phyloP scores from a whole-genome alignment of 2,888 invertebrate genomes.

The Lacanobia wlatinum region DNA sequence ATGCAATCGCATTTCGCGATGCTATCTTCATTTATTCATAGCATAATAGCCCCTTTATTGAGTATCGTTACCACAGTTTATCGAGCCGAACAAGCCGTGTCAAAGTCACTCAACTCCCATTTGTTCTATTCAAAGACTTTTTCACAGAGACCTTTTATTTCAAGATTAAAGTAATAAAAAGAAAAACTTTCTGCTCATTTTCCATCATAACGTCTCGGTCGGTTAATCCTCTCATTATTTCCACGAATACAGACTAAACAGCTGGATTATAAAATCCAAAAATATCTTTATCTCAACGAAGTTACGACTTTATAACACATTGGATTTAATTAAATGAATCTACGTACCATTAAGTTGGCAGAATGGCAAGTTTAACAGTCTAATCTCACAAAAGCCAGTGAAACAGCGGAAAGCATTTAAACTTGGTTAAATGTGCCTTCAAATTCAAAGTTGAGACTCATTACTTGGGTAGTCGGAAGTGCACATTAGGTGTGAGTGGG shows the following conservation, averaged over 20 bases:
- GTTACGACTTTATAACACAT: constrained; percentile 38
- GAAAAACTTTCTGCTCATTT: constrained; percentile 1
- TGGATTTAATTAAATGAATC: constrained; percentile 46
- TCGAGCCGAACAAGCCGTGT: constrained; percentile 33
- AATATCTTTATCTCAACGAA: constrained; percentile 26
- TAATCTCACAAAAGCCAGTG: constrained; percentile 49
- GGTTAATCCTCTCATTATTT: constrained; percentile 26
- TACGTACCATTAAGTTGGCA: constrained; percentile 44
- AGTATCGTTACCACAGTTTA: constrained; percentile 47
- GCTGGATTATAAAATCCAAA: constrained; percentile 19
- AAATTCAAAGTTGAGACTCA: constrained; percentile 60
- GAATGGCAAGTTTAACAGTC: constrained; percentile 52
- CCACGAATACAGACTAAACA: constrained; percentile 12
- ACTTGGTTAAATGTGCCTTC: constrained; percentile 60
- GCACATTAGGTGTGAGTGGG: constrained; percentile 53
- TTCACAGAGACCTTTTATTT: constrained; percentile 4
- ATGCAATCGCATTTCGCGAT: constrained; percentile 38
- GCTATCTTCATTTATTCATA: constrained; percentile 50
- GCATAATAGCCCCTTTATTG: constrained; percentile 21
- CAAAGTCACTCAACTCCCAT: constrained; percentile 34
- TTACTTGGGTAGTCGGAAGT: constrained; percentile 55
- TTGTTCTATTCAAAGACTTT: constrained; percentile 32
- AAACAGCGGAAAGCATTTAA: constrained; percentile 57
- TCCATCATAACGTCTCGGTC: constrained; percentile 1
- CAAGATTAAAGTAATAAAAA: constrained; percentile 16